Base-by-base conservation (phyloP, 1,140 invertebrate species). In the Papilio helenus region DNA sequence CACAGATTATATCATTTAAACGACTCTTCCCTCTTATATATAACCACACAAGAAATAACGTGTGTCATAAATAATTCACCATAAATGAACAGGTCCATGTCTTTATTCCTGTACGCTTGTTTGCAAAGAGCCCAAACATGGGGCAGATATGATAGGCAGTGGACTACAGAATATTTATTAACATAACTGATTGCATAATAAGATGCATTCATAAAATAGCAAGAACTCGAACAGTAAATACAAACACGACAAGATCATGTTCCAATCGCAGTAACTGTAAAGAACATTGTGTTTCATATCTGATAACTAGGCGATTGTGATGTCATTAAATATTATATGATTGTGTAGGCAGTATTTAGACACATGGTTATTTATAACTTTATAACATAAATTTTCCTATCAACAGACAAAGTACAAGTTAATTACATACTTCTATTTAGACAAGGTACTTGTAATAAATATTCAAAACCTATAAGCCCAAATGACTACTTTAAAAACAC, bases 261-360 rank as follows among this genome's bases (percentile, higher is more conserved):
- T 79, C 74, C 80, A 81, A 68, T 74, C 76, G 49, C 51, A 68
- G 80, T 81, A 73, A 79, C 51, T 74, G 65, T 72, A 77, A 49
- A 74, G 71, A 71, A 81, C 76, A 81, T 77, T 49, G 76, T 81
- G 76, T 79, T 49, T 65, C 49, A 85, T 88, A 89, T 89, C 88
- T 83, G 86, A 86, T 87, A 86, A 87, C 58, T 58, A 78, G 20
- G 16, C 83, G 71, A 87, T 87, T 88, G 85, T 89, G 84, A 80
- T 88, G 83, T 87, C 85, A 85, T 83, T 83, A 85, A 82, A 74
- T 87, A 71, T 85, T 82, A 80, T 79, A 80, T 72, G 81, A 73
- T 80, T 55, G 76, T 80, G 51, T 77, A 76, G 49, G 78, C 42
- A 73, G 74, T 49, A 81, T 77, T 77, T 72, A 58, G 51, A 77